Conservation (phyloP, 2,888 invertebrate species). For the Pachydiplax longipennis region DNA sequence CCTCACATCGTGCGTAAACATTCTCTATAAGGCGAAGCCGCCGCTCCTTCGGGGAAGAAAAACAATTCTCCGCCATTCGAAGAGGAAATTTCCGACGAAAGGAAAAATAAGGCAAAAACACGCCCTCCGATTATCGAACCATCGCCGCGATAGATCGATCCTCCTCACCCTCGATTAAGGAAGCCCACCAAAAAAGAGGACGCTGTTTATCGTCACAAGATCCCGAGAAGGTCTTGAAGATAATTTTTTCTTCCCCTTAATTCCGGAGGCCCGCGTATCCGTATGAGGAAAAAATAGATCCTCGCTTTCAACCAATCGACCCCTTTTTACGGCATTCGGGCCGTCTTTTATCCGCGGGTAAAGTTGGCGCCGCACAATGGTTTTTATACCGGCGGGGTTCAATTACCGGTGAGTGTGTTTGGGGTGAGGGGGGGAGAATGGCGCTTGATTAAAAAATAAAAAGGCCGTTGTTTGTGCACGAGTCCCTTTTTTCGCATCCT, state of each 20-base stretch:
- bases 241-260: not conserved
- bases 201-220: not conserved
- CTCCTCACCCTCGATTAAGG: not conserved
- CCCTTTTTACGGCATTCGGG: not conserved
- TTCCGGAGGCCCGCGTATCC: not conserved
- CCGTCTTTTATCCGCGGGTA: not conserved
- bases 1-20: not conserved
- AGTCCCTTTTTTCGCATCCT: not conserved
- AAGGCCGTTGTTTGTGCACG: not conserved
- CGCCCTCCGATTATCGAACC: not conserved
- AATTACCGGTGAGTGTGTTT: not conserved
- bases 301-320: not conserved
- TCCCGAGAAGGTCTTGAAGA: not conserved
- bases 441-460: not conserved
- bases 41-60: not conserved
- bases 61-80: not conserved
- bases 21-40: not conserved
- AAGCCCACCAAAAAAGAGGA: not conserved
- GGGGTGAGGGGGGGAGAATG: not conserved
- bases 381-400: not conserved
- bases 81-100: not conserved
- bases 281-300: not conserved
- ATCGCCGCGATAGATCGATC: not conserved
- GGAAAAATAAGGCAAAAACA: not conserved
- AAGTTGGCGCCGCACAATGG: not conserved